phyloP scores from a whole-genome alignment of 2,113 vertebrate species.

The Solea senegalensis region DNA sequence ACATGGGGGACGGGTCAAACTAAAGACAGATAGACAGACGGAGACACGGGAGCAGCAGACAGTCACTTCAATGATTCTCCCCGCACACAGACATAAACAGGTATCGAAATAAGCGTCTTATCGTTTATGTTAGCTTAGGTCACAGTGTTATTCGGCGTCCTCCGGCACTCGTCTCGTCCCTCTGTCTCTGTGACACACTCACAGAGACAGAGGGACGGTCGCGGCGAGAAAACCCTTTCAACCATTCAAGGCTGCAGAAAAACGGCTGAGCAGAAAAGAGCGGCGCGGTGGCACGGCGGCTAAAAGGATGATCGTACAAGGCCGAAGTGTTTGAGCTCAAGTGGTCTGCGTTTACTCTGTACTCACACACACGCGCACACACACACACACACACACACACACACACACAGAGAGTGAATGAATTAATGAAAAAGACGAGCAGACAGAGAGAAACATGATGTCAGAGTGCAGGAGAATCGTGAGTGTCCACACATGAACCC shows the following conservation, averaged over 20 bases:
- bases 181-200: slow-evolving; percentile 29
- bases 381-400: too few species aligned
- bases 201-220: slow-evolving; percentile 30
- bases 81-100: slow-evolving; percentile 31
- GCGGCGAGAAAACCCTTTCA: slow-evolving; percentile 48
- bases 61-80: neutral
- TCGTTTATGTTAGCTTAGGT: slow-evolving; percentile 42
- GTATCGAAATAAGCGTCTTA: slow-evolving; percentile 4
- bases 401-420: slow-evolving; percentile 1
- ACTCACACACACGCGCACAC: neutral
- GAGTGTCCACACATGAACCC: too few species aligned
- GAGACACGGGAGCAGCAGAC: slow-evolving; percentile 34
- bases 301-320: slow-evolving; percentile 64
- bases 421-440: neutral
- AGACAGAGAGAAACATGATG: too few species aligned
- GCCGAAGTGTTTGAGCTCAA: slow-evolving; percentile 26
- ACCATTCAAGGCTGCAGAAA: slow-evolving; percentile 54
- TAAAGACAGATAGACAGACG: slow-evolving; percentile 46
- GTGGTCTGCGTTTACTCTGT: slow-evolving; percentile 30
- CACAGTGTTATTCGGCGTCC: slow-evolving; percentile 22
- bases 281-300: slow-evolving; percentile 11
- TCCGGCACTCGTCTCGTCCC: neutral
- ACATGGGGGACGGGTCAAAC: slow-evolving; percentile 60
- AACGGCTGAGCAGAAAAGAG: slow-evolving; percentile 55
- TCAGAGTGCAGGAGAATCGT: too few species aligned